phyloP scores from a whole-genome alignment of 1,140 invertebrate species.

The Hirudo medicinalis region DNA sequence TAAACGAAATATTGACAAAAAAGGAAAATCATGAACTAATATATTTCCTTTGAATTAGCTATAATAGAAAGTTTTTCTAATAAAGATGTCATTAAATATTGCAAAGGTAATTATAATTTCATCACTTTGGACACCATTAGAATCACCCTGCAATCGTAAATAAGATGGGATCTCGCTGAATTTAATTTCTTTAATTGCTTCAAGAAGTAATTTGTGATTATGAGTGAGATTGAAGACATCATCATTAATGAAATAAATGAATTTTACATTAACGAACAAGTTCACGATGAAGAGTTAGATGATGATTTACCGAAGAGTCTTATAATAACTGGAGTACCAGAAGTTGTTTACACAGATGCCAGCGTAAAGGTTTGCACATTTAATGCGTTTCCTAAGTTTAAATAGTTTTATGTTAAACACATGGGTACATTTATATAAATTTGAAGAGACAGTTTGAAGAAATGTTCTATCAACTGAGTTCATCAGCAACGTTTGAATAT shows the following conservation, averaged over 20 bases:
- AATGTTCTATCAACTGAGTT: slow-evolving; percentile 65
- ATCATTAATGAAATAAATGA: not conserved
- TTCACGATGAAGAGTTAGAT: not conserved
- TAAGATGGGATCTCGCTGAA: too few relatives aligned
- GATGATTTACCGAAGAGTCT: slow-evolving; percentile 12
- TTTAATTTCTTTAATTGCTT: too few relatives aligned
- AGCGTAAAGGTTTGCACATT: not conserved
- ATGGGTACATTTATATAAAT: not conserved
- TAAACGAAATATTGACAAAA: too few relatives aligned
- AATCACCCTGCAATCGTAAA: too few relatives aligned
- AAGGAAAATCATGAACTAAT: too few relatives aligned
- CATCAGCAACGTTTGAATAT: slow-evolving; percentile 71
- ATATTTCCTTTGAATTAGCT: too few relatives aligned
- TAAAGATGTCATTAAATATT: too few relatives aligned
- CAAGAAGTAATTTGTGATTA: too few relatives aligned
- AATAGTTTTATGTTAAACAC: not conserved
- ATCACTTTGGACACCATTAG: too few relatives aligned
- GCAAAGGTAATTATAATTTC: too few relatives aligned
- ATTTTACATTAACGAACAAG: slow-evolving; percentile 6
- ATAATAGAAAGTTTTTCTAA: too few relatives aligned
- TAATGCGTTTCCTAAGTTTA: not conserved
- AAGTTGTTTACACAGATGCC: not conserved
- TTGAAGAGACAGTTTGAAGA: slow-evolving; percentile 52
- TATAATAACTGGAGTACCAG: slow-evolving; percentile 8
- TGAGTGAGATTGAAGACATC: not conserved